Evolutionary conservation across 2,888 invertebrate species (phyloP), one percentile per base, ranked within the genome.

Genomic region (Trimorus sp.): DNA sequence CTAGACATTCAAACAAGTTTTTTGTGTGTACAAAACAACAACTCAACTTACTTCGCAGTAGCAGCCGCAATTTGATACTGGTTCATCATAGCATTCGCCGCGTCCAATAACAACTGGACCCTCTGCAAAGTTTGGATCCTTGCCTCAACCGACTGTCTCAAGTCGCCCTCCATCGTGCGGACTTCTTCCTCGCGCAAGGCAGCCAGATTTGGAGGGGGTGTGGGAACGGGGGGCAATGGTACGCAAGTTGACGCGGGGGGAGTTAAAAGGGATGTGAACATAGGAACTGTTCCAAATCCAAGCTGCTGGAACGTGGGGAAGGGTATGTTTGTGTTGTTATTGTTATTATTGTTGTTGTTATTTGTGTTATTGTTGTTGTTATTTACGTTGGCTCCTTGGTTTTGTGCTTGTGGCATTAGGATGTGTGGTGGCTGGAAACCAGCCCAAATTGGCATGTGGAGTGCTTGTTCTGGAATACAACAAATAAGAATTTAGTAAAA

Each of bases 51-150:
- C 92, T 90, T 86, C 79, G 90, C 90, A 90, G 92, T 87, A 60
- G 94, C 92, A 62, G 95, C 95, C 26, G 96, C 94, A 62, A 94
- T 93, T 79, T 96, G 95, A 92, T 99, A 99, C 91, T 99, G 98
- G 88, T 97, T 96, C 96, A 99, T 97, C 93, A 99, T 95, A 62
- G 97, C 93, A 79, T 97, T 96, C 3, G 98, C 98, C 53, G 98
- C 98, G 92, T 99, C 99, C 86, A 99, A 92, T 92, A 99, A 94
- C 1, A 97, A 93, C 93, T 97, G 96, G 85, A 98, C 96, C 92
- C 98, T 97, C 79, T 95, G 94, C 79, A 97, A 91, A 86, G 95
- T 95, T 93, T 96, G 96, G 82, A 99, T 95, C 82, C 99, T 94
- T 6, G 98, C 98, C 91, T 99, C 98, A 45, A 99, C 94, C 86